Conservation (phyloP, 1,140 invertebrate species). For the Drosophila biarmipes region DNA sequence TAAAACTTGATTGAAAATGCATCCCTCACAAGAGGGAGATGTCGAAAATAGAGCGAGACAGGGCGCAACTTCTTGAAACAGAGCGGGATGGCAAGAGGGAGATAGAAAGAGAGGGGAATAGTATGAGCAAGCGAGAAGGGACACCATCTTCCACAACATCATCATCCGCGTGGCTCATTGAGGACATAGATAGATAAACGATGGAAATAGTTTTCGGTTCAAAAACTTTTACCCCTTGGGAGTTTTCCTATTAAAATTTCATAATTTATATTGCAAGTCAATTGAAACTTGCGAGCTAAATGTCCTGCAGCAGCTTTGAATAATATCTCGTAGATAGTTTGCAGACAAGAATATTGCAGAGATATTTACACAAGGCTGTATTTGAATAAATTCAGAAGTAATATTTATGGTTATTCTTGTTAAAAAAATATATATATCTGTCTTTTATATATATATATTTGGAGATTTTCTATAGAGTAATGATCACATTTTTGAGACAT, state of each 20-base stretch:
- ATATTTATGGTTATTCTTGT: no score
- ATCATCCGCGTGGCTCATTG: not conserved
- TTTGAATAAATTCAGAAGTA: no score
- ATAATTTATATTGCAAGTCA: constrained; percentile 18
- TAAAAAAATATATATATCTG: no score
- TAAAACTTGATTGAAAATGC: constrained; percentile 52
- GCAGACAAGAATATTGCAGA: not conserved
- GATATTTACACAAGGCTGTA: not conserved
- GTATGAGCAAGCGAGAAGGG: not conserved
- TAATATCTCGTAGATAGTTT: not conserved
- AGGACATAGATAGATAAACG: constrained; percentile 8
- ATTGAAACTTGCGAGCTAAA: constrained; percentile 1
- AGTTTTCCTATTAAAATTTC: constrained; percentile 13
- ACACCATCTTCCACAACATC: constrained; percentile 12
- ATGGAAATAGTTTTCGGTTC: constrained; percentile 6
- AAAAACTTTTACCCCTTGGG: constrained; percentile 3
- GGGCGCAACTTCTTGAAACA: not conserved
- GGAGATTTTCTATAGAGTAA: no score
- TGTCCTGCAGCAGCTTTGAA: not conserved
- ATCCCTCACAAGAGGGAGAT: not conserved
- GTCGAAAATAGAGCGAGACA: not conserved
- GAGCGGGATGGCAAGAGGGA: not conserved
- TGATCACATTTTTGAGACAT: no score
- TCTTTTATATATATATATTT: no score
- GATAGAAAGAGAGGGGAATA: no score